A percentile compares a stretch with the other conserved stretches of the same genome.
phyloP scores from a whole-genome alignment of 2,888 invertebrate species.

The Epistrophella euchroma region DNA sequence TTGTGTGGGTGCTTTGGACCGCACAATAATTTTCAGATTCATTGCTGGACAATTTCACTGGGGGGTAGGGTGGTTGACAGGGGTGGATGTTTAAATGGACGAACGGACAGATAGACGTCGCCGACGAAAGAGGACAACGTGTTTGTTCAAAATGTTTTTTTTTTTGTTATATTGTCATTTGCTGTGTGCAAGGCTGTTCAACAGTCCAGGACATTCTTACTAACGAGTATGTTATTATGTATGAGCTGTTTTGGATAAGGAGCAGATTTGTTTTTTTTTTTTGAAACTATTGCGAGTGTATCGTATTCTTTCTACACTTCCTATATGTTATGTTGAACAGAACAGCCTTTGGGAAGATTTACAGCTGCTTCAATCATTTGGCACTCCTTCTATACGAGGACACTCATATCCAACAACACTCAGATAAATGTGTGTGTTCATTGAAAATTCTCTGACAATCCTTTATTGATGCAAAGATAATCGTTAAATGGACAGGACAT shows the following conservation, averaged over 20 bases:
- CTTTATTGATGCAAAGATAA: conserved; percentile 55
- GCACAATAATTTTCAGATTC: conserved; percentile 66
- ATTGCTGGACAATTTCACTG: conserved; percentile 76
- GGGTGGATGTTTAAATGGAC: neutral
- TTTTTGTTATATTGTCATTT: conserved; percentile 28
- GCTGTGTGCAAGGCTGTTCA: conserved; percentile 41
- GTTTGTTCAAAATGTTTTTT: conserved; percentile 37
- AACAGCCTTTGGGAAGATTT: conserved; percentile 58
- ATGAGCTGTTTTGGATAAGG: conserved; percentile 46
- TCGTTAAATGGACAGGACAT: conserved; percentile 51
- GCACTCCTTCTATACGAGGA: conserved; percentile 37
- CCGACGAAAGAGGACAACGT: conserved; percentile 13
- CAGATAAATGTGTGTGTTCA: conserved; percentile 25
- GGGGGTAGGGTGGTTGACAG: neutral
- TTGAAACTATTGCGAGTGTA: conserved; percentile 12
- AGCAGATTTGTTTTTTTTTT: conserved; percentile 33
- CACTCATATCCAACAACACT: conserved; percentile 11
- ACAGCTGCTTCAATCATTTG: conserved; percentile 52
- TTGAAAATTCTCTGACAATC: conserved; percentile 57
- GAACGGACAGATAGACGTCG: neutral
- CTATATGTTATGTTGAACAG: conserved; percentile 52
- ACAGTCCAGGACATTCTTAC: conserved; percentile 45
- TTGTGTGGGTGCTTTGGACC: conserved; percentile 52
- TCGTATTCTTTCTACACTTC: conserved; percentile 47
- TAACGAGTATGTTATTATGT: conserved; percentile 52